Base-by-base conservation (phyloP, 2,113 vertebrate species). In the Bubo bubo region DNA sequence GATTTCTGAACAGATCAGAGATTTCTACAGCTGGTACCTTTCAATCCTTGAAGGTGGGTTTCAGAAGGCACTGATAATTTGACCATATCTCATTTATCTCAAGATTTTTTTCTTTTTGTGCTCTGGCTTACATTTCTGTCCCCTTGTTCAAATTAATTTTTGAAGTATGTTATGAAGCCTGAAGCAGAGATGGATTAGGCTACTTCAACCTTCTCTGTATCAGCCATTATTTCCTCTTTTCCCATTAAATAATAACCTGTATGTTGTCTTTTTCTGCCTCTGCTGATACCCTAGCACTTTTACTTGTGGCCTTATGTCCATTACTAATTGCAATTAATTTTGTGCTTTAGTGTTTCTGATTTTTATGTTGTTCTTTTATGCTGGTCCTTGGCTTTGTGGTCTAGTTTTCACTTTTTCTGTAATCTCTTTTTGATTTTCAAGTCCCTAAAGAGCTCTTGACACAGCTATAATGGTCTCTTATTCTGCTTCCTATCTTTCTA, bases 321-420 rank as follows among this genome's bases (percentile, higher is more conserved):
- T 93, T 90, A 86, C 63, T 92, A 94, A 86, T 90, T 88, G n/a
- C 59, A 94, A 96, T 88, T 94, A 90, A 92, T 92, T 94, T 66
- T 64, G 22, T 76, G 37, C 43, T 67, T 75, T 79, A 75, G 12
- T 10, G 10, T 82, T 90, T 95, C 85, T 88, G 71, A 60, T 79
- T 90, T 87, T 82, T 88, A 59, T 79, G 35, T 35, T 43, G 18
- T 53, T 83, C 35, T 79, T 91, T 91, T 50, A 47, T 70, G 34
- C 79, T 60, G 9, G 20, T 66, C 63, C 59, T 93, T 84, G 56
- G 17, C 56, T 92, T 92, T 85, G 52, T 90, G 49, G 52, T 90
- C 70, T 68, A 59, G 22, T 75, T 94, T 79, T 83, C 35, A 72
- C 27, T 80, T 79, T 75, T 70, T 32, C 5, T 15, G 18, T 35